Evolutionary conservation across 1,140 invertebrate species (phyloP).

Genomic region (Aporrectodea caliginosa): DNA sequence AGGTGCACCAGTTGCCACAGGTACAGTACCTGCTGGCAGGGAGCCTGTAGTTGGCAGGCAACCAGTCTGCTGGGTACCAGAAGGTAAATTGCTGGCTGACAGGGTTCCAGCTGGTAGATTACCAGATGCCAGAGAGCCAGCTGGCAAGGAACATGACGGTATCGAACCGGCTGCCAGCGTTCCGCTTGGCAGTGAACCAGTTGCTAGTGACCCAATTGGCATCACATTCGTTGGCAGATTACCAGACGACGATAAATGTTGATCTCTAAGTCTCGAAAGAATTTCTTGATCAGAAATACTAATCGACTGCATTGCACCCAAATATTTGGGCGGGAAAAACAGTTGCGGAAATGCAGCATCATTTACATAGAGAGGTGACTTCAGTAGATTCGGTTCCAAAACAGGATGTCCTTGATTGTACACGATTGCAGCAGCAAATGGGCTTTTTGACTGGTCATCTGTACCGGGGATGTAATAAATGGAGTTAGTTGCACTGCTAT

Average conservation of each 20-base stretch:
- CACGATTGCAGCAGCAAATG: slow-evolving; percentile 11
- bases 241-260: not conserved
- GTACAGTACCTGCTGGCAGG: not conserved
- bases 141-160: not conserved
- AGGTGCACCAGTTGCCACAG: not conserved
- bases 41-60: not conserved
- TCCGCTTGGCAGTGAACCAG: not conserved
- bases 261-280: not conserved
- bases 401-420: slow-evolving; percentile 18
- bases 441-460: slow-evolving; percentile 12
- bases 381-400: not conserved
- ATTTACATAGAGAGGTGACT: not conserved
- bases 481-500: slow-evolving; percentile 1
- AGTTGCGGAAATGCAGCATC: not conserved
- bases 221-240: not conserved
- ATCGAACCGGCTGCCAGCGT: not conserved
- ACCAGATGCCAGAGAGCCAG: not conserved
- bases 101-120: not conserved
- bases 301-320: not conserved
- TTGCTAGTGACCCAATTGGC: not conserved
- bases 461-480: slow-evolving; percentile 15
- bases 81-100: not conserved
- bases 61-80: not conserved
- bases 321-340: too few species aligned
- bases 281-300: not conserved